Evolutionary conservation across 2,888 invertebrate species (phyloP), one percentile per base, ranked within the genome.

Genomic region (Syrphus vitripennis): DNA sequence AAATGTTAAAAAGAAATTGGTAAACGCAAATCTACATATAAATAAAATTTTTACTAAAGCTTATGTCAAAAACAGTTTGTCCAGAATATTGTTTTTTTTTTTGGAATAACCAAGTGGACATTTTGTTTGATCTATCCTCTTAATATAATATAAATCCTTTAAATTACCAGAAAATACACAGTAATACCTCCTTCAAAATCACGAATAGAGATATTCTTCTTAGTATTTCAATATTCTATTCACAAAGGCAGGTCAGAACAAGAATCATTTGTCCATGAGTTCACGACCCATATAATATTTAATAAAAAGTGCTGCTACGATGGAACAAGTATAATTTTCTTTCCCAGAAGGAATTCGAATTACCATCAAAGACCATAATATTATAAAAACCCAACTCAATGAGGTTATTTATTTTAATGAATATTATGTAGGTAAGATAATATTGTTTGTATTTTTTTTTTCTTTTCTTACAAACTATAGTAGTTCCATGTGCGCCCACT

Each of bases 361-460:
- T n/a, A 16, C 29, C 55, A 42, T 10, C 34, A 55, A 55, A 29
- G 16, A 29, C 16, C 29, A 29, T 53, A 29, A 31, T 31, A 31
- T 29, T 31, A 12, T 12, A 55, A 55, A 16, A 55, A 55, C 4
- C 29, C 55, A 4, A 16, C 29, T 31, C 16, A 55, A 55, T 55
- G 55, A 55, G 29, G 29, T 31, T 55, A 29, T 55, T 55, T 55
- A 31, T 31, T 55, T 55, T 55, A 55, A 55, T 55, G 55, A 55
- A 55, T 31, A 55, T n/a, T n/a, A n/a, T n/a, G n/a, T 29, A 16
- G 14, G 50, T 50, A 26, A 50, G 24, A 24, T 50, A 50, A 48
- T 21, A 21, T 10, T 50, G 12, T 21, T 24, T 21, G 14, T 50
- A 50, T 14, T 2, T 48, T 6, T 48, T 12, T 10, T 50, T 48